phyloP scores from a whole-genome alignment of 1,140 invertebrate species.

The Conopomorpha cramerella region DNA sequence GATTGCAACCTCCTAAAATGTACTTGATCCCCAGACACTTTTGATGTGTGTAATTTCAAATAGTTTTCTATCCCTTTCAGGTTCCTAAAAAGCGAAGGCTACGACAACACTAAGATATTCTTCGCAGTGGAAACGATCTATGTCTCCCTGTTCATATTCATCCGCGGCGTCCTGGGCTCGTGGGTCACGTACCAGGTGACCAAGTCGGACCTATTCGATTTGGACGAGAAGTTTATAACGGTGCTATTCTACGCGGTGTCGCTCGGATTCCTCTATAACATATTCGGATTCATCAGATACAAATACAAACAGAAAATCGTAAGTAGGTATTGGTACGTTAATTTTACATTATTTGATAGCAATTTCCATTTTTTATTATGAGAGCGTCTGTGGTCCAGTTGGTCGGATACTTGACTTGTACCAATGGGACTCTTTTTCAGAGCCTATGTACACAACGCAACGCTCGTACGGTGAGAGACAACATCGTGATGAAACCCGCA shows the following conservation, averaged over 20 bases:
- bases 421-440: no score
- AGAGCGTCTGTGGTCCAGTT: no score
- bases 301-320: slow-evolving; percentile 39
- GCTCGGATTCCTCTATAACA: slow-evolving; percentile 28
- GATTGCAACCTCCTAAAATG: no score
- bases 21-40: no score
- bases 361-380: slow-evolving; percentile 7
- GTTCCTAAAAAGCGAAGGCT: slow-evolving; percentile 33
- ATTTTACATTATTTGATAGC: background rate
- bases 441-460: no score
- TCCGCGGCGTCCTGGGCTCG: slow-evolving; percentile 31
- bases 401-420: no score
- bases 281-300: slow-evolving; percentile 34
- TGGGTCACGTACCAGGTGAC: slow-evolving; percentile 28
- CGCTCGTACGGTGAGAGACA: no score
- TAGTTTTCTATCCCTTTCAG: slow-evolving; percentile 16
- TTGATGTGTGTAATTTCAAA: no score
- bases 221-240: slow-evolving; percentile 31
- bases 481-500: no score
- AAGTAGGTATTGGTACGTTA: slow-evolving; percentile 12
- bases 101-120: slow-evolving; percentile 20
- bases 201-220: slow-evolving; percentile 22
- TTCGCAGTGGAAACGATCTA: slow-evolving; percentile 29
- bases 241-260: slow-evolving; percentile 31
- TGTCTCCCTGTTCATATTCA: slow-evolving; percentile 21